Conservation (phyloP, 1,140 invertebrate genomes). For the Pseudachorutes palmiensis region DNA sequence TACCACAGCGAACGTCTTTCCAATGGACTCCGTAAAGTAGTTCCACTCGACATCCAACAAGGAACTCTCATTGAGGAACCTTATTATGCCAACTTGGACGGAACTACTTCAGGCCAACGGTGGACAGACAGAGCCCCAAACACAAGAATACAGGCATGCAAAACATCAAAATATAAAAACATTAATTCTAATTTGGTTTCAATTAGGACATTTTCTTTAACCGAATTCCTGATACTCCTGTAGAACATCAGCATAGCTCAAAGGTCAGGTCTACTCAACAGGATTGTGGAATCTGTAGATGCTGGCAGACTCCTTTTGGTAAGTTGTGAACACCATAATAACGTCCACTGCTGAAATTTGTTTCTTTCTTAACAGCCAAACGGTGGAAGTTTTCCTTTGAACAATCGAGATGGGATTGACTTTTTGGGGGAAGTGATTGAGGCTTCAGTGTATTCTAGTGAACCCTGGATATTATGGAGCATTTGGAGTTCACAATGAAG, state of each 20-base stretch:
- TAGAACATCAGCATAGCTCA: not conserved
- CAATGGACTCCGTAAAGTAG: constrained; percentile 23
- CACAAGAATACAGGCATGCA: constrained; percentile 23
- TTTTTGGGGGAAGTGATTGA: not conserved
- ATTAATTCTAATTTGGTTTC: not conserved
- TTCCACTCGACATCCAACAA: not conserved
- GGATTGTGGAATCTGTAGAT: not conserved
- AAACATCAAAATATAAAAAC: not conserved
- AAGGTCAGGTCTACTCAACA: not conserved
- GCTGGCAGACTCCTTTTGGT: not conserved
- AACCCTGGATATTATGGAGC: constrained; percentile 12
- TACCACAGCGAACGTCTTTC: constrained; percentile 10
- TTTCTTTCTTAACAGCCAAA: not conserved
- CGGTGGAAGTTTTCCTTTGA: not conserved
- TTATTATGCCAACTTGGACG: constrained; percentile 19
- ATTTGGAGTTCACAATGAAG: constrained; percentile 11
- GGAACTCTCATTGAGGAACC: not conserved
- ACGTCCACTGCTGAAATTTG: no score
- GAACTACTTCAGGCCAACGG: constrained; percentile 14
- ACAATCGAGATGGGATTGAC: constrained; percentile 54
- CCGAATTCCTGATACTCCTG: not conserved
- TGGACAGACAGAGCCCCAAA: constrained; percentile 25
- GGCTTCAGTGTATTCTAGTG: not conserved
- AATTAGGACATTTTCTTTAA: constrained; percentile 6
- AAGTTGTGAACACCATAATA: no score